Base-by-base conservation (phyloP, 2,888 invertebrate species). In the Fragum sueziense region DNA sequence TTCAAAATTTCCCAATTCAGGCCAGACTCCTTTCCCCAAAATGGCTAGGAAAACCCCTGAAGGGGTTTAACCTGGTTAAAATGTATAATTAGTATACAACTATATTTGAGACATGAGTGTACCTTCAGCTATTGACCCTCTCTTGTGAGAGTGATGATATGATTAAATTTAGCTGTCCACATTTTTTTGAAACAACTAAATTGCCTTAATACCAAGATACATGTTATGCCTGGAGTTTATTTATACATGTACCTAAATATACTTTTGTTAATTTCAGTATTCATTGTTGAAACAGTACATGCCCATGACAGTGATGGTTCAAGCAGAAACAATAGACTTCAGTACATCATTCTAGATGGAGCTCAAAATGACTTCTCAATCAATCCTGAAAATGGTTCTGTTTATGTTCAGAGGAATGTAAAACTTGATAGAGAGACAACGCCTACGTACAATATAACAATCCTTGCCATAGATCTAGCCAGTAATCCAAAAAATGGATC, bases 391-490 rank as follows among this genome's bases (percentile, higher is more conserved):
- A 72, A 37, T 31, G 84, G 84, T 7, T 61, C 69, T 0, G 71
- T 84, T 0, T 73, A 47, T 52, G 79, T 84, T 4, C 74, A 81
- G 68, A 67, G 74, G 17, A 61, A 59, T 41, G 67, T 72, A n/a
- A 29, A 31, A n/a, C 73, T 84, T 11, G 75, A 84, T 27, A 61
- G 84, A 20, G 84, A 84, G 27, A 65, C 51, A 1, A n/a, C 11
- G 47, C 9, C 31, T 11, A 25, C 31, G 11, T 87, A 90, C 74
- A 79, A 80, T n/a, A 76, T 91, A n/a, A 80, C 78, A 11, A 72
- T 91, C 2, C 47, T 74, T 7, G 90, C 89, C 20, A 85, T 84
- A 3, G 91, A 91, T 74, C 79, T 80, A 41, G 88, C 88, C 6
- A 76, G 80, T 0, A 79, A 86, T 9, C 74, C 86, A 6, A 70